Conservation (phyloP, 2,797 vertebrate species). For the Sebastes itinus region DNA sequence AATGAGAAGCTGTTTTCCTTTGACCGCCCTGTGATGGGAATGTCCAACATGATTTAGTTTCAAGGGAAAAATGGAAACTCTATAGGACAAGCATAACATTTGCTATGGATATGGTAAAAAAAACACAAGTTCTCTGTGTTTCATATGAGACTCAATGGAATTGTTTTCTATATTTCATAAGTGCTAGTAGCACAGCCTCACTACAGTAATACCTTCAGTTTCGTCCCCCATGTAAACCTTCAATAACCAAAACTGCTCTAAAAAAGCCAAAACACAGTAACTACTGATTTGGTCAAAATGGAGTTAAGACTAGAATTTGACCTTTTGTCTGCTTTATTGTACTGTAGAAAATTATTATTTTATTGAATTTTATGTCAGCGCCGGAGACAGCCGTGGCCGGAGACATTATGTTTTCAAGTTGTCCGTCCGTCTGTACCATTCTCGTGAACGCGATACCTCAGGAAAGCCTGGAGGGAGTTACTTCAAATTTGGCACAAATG, state of each 20-base stretch:
- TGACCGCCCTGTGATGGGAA: not conserved
- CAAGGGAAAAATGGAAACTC: not conserved
- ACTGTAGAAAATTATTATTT: not conserved
- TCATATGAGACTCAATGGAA: not conserved
- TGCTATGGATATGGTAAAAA: not conserved
- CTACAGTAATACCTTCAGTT: not conserved
- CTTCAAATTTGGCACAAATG: too few species aligned
- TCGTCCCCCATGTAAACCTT: not conserved
- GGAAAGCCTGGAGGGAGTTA: too few species aligned
- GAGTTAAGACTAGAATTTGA: not conserved
- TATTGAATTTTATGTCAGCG: too few species aligned
- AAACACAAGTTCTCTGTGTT: not conserved
- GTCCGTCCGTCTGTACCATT: too few species aligned
- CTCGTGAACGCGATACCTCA: fast-evolving
- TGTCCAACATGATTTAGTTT: not conserved
- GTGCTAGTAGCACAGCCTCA: not conserved
- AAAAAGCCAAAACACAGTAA: not conserved
- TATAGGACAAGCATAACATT: not conserved
- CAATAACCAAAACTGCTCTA: not conserved
- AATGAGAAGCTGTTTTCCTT: conserved; percentile 14
- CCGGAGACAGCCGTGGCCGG: too few species aligned
- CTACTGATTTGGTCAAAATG: not conserved
- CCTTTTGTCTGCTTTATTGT: not conserved
- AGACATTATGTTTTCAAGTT: too few species aligned
- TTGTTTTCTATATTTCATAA: not conserved